Evolutionary conservation across 2,113 vertebrate genomes (phyloP), one percentile per base, ranked within the genome.

Genomic region (Bucco capensis): DNA sequence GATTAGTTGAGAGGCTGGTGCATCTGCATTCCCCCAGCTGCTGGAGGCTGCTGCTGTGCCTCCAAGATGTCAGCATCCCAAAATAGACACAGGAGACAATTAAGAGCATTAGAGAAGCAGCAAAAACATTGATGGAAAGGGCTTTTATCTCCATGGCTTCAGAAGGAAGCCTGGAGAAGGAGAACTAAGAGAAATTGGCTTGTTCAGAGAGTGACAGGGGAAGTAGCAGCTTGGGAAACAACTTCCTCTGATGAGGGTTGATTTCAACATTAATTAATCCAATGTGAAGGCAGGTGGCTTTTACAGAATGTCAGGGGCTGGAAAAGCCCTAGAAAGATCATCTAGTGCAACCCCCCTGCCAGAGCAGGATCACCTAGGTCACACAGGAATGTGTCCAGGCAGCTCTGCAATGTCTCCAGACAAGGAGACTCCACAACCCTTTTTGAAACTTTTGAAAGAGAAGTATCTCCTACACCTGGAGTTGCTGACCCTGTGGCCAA

Each of bases 71-170:
- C 61, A 92, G 42, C 0, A 6, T 25, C 92, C 92, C 74, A 94
- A 96, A 97, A 97, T 91, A 97, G 97, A 95, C 60, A 72, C 2
- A 54, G 78, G 89, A 96, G 92, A 89, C 91, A 93, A 94, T 95
- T 80, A 77, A 65, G 77, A 90, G 88, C 90, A 85, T 76, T 85
- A 93, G 61, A 77, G 86, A 8, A 70, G 88, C 90, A 95, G 89
- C 89, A 95, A 90, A 96, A 94, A 80, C 17, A 83, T 51, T 38
- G 31, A 25, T 21, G 40, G 64, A 73, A 95, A 93, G 74, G 53
- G 72, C 92, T 95, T 92, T 92, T 86, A 88, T 91, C 86, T 73
- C 73, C 2, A n/a, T 30, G 53, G 86, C 53, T 94, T 90, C 66
- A 40, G 73, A 65, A 77, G 46, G 57, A 71, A 19, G 10, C 25